Percentiles rank a stretch among this genome's conserved stretches.
Evolutionary conservation across 2,113 vertebrate species (phyloP).

Genomic region (Ivindomyrus marchei): DNA sequence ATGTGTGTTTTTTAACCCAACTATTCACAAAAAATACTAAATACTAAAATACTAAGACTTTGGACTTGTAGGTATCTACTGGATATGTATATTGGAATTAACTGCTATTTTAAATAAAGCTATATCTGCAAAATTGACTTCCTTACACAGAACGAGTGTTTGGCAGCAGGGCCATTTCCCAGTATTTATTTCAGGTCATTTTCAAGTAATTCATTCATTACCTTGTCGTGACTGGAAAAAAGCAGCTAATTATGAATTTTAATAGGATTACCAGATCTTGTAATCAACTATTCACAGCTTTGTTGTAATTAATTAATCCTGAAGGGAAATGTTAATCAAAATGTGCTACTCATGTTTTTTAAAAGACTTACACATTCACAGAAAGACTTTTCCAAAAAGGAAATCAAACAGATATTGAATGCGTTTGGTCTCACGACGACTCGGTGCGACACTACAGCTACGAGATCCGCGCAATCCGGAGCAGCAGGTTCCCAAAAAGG

Average conservation of each 20-base stretch:
- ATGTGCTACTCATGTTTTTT: conserved; percentile 30
- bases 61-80: neutral
- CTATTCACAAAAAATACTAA: neutral
- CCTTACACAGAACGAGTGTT: neutral
- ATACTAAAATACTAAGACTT: neutral
- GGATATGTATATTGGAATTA: neutral
- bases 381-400: neutral
- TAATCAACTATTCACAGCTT: conserved; percentile 45
- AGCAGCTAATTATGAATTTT: conserved; percentile 49
- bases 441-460: neutral
- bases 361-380: conserved; percentile 28
- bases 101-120: neutral
- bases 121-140: neutral
- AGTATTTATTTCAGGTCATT: conserved; percentile 43
- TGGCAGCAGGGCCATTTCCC: conserved; percentile 37
- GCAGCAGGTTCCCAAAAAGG: neutral
- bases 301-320: conserved; percentile 46
- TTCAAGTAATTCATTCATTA: conserved; percentile 29
- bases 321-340: conserved; percentile 44
- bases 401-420: neutral
- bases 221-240: conserved; percentile 35
- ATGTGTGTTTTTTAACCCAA: neutral
- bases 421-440: neutral
- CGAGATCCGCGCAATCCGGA: no score
- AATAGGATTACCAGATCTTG: conserved; percentile 54